These are phyloP conservation scores for Drosophila subquinaria DNA, from an alignment of 2,888 invertebrate species.

Conservation along the genomic window DNA sequence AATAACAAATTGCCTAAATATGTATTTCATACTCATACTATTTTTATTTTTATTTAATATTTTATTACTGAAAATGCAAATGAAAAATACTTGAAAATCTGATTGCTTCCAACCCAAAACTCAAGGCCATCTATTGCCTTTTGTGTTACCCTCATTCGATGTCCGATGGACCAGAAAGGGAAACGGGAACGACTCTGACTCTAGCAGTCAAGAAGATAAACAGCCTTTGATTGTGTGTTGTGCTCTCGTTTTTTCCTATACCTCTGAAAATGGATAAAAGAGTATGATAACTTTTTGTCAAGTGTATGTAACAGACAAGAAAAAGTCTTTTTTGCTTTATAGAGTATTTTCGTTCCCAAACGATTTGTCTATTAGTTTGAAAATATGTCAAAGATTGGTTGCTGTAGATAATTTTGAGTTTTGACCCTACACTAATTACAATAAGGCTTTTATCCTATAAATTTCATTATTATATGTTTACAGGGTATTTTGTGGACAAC, in stretches of 20 bases:
- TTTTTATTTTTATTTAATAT: conserved; percentile 29
- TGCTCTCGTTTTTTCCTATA: conserved; percentile 7
- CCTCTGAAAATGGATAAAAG: neutral
- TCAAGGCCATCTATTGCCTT: conserved; percentile 26
- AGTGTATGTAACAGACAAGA: neutral
- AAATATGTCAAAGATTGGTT: no score
- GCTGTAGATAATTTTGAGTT: neutral
- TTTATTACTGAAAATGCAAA: conserved; percentile 66
- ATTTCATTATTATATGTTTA: neutral
- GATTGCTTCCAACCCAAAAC: conserved; percentile 10
- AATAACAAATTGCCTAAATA: conserved; percentile 56
- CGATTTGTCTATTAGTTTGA: no score
- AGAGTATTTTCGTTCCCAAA: neutral
- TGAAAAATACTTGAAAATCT: conserved; percentile 59
- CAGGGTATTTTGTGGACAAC: neutral
- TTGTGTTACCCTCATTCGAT: conserved; percentile 53
- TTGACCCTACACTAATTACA: no score
- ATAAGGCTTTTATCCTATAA: no score
- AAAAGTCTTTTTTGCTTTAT: neutral
- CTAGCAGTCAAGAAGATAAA: conserved; percentile 70
- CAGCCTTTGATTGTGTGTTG: conserved; percentile 73
- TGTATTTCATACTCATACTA: conserved; percentile 41
- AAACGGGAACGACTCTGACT: conserved; percentile 28
- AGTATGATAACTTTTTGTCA: neutral
- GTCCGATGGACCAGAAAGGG: conserved; percentile 45